Percentiles rank a stretch among this genome's conserved stretches.
phyloP scores from a whole-genome alignment of 2,797 vertebrate species.

The Gambusia yucatana region DNA sequence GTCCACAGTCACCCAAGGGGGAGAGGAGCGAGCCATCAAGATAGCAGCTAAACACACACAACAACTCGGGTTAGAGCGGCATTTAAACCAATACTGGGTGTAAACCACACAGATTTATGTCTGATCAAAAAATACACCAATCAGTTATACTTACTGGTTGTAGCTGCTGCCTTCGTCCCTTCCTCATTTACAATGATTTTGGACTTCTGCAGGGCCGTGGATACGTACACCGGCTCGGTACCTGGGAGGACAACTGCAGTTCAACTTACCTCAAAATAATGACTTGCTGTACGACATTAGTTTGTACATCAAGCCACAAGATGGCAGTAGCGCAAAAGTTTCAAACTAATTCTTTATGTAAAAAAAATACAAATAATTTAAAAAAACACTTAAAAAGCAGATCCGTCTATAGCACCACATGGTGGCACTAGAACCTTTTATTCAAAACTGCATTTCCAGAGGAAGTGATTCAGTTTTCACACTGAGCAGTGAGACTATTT shows the following conservation, averaged over 20 bases:
- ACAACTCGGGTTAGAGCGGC: neutral
- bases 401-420: constrained; percentile 28
- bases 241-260: constrained; percentile 54
- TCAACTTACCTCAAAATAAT: neutral
- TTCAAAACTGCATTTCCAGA: neutral
- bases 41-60: constrained; percentile 84
- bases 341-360: neutral
- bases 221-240: constrained; percentile 85
- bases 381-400: no score
- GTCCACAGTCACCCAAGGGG: constrained; percentile 92
- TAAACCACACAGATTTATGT: neutral
- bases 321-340: neutral
- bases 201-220: constrained; percentile 91
- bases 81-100: neutral
- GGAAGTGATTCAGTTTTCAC: constrained; percentile 33
- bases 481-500: constrained; percentile 36
- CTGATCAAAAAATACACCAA: neutral
- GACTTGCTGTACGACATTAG: neutral
- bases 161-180: constrained; percentile 93
- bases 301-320: constrained; percentile 14
- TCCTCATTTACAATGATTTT: constrained; percentile 96
- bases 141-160: constrained; percentile 84
- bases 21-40: constrained; percentile 91
- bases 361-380: neutral
- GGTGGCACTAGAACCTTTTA: constrained; percentile 45